These are phyloP conservation scores for Tholera decimalis DNA, from an alignment of 2,888 invertebrate species.

Conservation along the genomic window DNA sequence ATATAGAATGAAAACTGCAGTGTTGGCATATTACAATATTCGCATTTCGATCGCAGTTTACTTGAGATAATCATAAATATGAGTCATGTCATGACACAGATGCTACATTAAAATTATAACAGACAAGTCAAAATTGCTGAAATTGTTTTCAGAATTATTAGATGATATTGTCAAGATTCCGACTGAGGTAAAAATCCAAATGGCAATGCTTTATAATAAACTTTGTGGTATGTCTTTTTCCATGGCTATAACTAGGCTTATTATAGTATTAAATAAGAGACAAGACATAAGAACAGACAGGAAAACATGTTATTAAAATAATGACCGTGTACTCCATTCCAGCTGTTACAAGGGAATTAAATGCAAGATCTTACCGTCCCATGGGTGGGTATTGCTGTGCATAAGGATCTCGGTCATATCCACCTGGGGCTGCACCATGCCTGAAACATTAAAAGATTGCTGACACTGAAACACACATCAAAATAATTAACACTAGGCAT, in stretches of 20 bases:
- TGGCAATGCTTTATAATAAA: background rate
- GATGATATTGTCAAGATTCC: background rate
- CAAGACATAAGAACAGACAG: constrained; percentile 27
- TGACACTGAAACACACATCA: too few species aligned
- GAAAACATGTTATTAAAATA: constrained; percentile 26
- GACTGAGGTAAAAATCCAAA: background rate
- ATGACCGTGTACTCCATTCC: constrained; percentile 54
- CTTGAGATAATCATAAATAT: background rate
- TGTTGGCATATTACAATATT: background rate
- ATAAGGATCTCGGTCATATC: constrained; percentile 88
- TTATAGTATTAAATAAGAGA: background rate
- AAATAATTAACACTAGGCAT: too few species aligned
- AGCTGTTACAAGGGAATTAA: constrained; percentile 32
- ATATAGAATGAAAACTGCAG: background rate
- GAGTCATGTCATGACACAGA: too few species aligned
- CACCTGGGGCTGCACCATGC: constrained; percentile 84
- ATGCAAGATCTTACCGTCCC: constrained; percentile 84
- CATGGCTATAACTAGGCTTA: too few species aligned
- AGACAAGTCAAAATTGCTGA: background rate
- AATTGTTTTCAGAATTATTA: too few species aligned
- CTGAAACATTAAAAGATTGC: constrained; percentile 72
- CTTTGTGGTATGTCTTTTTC: too few species aligned
- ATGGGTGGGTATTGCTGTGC: constrained; percentile 88
- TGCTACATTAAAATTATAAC: too few species aligned
- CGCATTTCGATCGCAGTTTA: background rate